phyloP scores from a whole-genome alignment of 2,888 invertebrate genomes.

The Hipparchia semele region DNA sequence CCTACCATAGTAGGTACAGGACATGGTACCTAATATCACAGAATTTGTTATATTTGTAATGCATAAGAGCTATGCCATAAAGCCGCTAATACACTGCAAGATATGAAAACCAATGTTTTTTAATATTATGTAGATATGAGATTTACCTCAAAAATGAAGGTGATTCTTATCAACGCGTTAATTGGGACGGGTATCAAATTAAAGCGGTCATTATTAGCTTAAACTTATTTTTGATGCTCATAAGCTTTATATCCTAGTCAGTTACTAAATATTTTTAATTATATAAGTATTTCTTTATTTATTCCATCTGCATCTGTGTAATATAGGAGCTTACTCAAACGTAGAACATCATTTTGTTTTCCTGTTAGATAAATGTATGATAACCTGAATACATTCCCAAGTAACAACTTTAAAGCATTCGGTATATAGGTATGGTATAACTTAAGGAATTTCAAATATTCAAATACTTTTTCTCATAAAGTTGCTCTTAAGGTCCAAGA shows the following conservation, averaged over 20 bases:
- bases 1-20: too few relatives aligned
- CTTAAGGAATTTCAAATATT: too few relatives aligned
- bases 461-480: too few relatives aligned
- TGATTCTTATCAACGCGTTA: constrained; percentile 7
- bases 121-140: too few relatives aligned
- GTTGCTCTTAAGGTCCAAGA: too few relatives aligned
- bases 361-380: not conserved
- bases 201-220: constrained; percentile 3
- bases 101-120: constrained; percentile 22
- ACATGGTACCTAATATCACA: too few relatives aligned
- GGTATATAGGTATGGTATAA: too few relatives aligned
- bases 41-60: too few relatives aligned
- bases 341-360: not conserved
- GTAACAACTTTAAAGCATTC: too few relatives aligned
- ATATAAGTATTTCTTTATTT: not conserved
- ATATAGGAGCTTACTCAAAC: not conserved
- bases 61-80: not conserved
- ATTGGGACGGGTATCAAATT: constrained; percentile 6
- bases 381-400: too few relatives aligned
- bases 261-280: not conserved
- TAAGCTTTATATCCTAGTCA: not conserved
- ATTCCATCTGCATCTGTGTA: not conserved
- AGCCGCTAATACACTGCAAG: constrained; percentile 35
- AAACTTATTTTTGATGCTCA: not conserved
- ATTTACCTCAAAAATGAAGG: not conserved